Evolutionary conservation across 2,888 invertebrate species (phyloP), one percentile per base, ranked within the genome.

Genomic region (Microdon myrmicae): DNA sequence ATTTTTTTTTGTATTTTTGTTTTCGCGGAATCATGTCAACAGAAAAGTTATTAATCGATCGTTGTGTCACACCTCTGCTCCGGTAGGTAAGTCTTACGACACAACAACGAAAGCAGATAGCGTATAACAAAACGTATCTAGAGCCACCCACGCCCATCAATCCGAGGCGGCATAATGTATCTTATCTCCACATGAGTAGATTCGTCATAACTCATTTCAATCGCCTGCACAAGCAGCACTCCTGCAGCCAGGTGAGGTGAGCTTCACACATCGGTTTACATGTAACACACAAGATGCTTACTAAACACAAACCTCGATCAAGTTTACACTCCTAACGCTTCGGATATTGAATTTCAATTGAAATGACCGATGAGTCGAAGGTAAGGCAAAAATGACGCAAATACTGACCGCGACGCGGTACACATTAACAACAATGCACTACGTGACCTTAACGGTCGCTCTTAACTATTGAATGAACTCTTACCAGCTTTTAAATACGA

Each of bases 401-500:
- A 25, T 39, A 23, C 20, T 28, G 26, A 55, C n/a, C n/a, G n/a
- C 28, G 37, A 14, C 25, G n/a, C 41, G 8, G 22, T 35, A 39
- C 38, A 51, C 44, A 23, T 39, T 55, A n/a, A 47, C 43, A 43
- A 43, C 34, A 37, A n/a, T n/a, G 32, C 28, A 39, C 34, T 49
- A 64, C 53, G 56, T 64, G 64, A 64, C 64, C 64, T 64, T 58
- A 53, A 58, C 56, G 26, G 45, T 32, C 31, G 43, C 64, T 37
- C 51, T 26, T 60, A 54, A n/a, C n/a, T n/a, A 39, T 3, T 9
- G 3, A 17, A 4, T 1, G 25, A 20, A 6, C 23, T 38, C 10
- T 6, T 16, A 54, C 25, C 12, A n/a, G n/a, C n/a, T n/a, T n/a
- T n/a, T n/a, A n/a, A n/a, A n/a, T n/a, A n/a, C n/a, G n/a, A n/a